Conservation (phyloP, 2,888 invertebrate genomes). For the Trichogramma evanescens region DNA sequence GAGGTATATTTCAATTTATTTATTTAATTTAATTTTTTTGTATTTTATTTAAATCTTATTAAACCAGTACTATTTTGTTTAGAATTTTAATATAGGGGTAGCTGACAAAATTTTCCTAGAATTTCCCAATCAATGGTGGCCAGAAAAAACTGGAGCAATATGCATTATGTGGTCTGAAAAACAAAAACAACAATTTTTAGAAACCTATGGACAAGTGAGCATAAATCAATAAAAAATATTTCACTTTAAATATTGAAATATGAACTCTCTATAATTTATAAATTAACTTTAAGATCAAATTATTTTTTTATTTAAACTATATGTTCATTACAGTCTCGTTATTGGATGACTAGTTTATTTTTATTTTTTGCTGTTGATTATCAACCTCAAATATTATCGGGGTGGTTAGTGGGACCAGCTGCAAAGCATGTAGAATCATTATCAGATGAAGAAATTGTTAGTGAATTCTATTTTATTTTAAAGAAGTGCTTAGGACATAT, state of each 20-base stretch:
- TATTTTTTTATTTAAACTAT: not conserved
- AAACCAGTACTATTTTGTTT: constrained; percentile 14
- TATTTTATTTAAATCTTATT: constrained; percentile 4
- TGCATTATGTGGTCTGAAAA: constrained; percentile 54
- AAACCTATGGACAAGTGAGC: constrained; percentile 32
- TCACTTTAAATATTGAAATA: not conserved
- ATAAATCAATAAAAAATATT: not conserved
- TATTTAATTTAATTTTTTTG: constrained; percentile 6
- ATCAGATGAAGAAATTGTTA: constrained; percentile 51
- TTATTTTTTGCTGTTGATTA: constrained; percentile 61
- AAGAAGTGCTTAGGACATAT: constrained; percentile 51
- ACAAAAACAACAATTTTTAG: constrained; percentile 49
- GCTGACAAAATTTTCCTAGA: constrained; percentile 66
- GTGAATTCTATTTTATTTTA: constrained; percentile 52
- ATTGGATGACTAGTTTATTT: constrained; percentile 62
- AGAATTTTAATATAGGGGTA: constrained; percentile 59
- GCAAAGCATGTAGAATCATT: constrained; percentile 58
- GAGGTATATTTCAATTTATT: constrained; percentile 10
- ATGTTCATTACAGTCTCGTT: constrained; percentile 36
- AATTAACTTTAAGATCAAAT: not conserved
- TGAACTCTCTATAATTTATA: not conserved
- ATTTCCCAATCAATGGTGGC: constrained; percentile 64
- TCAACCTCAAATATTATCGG: constrained; percentile 59
- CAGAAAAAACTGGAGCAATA: constrained; percentile 48
- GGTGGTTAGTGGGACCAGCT: constrained; percentile 63